Base-by-base conservation (phyloP, 2,113 vertebrate species). In the Hystrix cristata region DNA sequence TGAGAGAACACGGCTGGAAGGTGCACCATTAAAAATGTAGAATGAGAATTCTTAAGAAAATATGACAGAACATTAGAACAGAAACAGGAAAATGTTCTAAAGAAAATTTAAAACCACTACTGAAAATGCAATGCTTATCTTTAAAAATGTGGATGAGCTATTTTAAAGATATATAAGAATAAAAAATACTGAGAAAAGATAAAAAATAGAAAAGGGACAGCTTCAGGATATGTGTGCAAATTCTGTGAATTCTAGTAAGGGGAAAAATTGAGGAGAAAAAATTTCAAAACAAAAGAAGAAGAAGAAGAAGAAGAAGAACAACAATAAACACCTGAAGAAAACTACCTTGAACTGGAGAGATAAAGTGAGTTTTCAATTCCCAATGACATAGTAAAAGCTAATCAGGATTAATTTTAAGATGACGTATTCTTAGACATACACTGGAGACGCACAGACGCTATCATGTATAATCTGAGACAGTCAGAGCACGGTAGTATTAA, bases 131-230 rank as follows among this genome's bases (percentile, higher is more conserved):
- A 55, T 29, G 11, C 3, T 97, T 13, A 67, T 78, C 65, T 79
- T 57, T 23, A 57, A 84, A 92, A 94, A 72, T 46, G 51, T 48
- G 34, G 0, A 53, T 46, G 5, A 51, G 60, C 21, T 71, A 67
- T 62, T 48, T 87, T 95, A 57, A 96, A 81, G 83, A 82, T 69
- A 87, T 46, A 69, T 13, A 48, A 57, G 62, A 90, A 96, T 46
- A 55, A 53, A 94, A 92, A 57, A 46, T 51, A 23, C 62, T 21
- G 27, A 94, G 15, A 67, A 53, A 92, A 87, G 67, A 62, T n/a
- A 59, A 64, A 27, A 95, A 62, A 60, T 79, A 85, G 29, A 55
- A 80, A 90, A 5, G 13, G 29, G 29, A 57, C n/a, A 64, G 10
- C 72, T 59, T 92, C 48, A 88, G 51, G 34, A 65, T 85, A 80